Conservation (phyloP, 2,797 vertebrate species). For the Sorex maritimensis region DNA sequence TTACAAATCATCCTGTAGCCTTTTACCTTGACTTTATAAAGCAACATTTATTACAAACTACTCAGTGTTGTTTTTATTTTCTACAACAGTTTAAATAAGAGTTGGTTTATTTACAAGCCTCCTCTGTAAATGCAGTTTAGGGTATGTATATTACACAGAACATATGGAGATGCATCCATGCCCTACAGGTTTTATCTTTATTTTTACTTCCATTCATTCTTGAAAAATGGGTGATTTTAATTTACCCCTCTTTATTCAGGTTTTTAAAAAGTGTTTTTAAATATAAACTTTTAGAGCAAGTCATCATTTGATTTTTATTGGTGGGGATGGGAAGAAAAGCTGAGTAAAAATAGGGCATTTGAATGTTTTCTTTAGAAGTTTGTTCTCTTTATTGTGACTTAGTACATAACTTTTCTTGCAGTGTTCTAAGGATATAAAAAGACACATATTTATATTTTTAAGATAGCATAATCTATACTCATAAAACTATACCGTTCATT, state of each 20-base stretch:
- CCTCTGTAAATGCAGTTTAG: neutral
- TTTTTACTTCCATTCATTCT: neutral
- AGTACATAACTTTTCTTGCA: neutral
- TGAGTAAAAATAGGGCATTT: neutral
- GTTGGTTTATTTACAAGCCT: neutral
- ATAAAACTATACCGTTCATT: slow-evolving; percentile 2
- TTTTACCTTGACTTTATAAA: neutral
- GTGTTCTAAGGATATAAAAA: slow-evolving; percentile 21
- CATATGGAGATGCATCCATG: neutral
- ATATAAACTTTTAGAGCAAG: neutral
- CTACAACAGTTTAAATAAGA: slow-evolving; percentile 3
- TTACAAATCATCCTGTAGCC: neutral
- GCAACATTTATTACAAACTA: neutral
- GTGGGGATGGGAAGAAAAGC: neutral
- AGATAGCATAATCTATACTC: neutral
- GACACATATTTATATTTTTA: slow-evolving; percentile 45
- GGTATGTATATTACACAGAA: neutral
- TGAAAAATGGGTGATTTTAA: neutral
- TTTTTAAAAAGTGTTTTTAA: neutral
- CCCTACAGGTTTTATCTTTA: neutral
- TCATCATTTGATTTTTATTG: slow-evolving; percentile 20
- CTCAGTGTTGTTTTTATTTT: neutral
- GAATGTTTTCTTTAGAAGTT: slow-evolving; percentile 20
- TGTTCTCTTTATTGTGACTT: neutral
- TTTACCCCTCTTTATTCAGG: neutral